Percentiles rank a stretch among this genome's conserved stretches.
Evolutionary conservation across 1,140 invertebrate genomes (phyloP).

Genomic region (Harpegnathos saltator): DNA sequence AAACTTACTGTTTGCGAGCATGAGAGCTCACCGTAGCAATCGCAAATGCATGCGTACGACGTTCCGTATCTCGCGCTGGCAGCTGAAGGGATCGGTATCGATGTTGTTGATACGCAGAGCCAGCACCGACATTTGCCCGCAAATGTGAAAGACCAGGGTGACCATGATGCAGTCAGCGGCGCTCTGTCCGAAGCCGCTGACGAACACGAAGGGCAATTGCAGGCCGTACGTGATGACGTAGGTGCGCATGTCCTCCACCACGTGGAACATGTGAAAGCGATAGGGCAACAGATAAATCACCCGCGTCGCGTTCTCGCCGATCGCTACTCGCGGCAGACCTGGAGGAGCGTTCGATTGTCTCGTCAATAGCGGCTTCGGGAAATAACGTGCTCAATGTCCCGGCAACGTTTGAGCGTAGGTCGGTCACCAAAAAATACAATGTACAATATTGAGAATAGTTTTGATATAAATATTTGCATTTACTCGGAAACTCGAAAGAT

Average conservation of each 20-base stretch:
- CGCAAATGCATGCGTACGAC: conserved; percentile 73
- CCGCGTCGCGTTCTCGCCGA: conserved; percentile 41
- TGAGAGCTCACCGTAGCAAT: conserved; percentile 74
- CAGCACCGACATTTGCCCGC: conserved; percentile 79
- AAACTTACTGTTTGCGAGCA: neutral
- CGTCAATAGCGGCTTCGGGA: neutral
- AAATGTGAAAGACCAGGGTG: conserved; percentile 78
- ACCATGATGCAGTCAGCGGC: conserved; percentile 77
- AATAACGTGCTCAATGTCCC: no score
- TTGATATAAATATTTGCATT: no score
- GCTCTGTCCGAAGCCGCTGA: conserved; percentile 73
- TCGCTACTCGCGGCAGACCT: conserved; percentile 34
- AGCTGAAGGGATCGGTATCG: conserved; percentile 49
- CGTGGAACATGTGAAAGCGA: conserved; percentile 74
- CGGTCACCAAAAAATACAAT: no score
- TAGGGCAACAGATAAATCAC: conserved; percentile 75
- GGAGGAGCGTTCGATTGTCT: conserved; percentile 1
- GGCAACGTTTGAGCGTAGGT: no score
- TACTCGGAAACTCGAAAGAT: no score
- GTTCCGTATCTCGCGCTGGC: conserved; percentile 62
- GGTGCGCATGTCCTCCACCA: conserved; percentile 65
- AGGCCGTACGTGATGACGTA: conserved; percentile 74
- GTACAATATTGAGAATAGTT: no score
- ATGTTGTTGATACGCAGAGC: conserved; percentile 75
- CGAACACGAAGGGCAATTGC: conserved; percentile 73